A percentile compares a stretch with the other conserved stretches of the same genome.
These are phyloP conservation scores for Rhinoderma darwinii DNA, from an alignment of 2,113 vertebrate genomes.

Conservation along the genomic window DNA sequence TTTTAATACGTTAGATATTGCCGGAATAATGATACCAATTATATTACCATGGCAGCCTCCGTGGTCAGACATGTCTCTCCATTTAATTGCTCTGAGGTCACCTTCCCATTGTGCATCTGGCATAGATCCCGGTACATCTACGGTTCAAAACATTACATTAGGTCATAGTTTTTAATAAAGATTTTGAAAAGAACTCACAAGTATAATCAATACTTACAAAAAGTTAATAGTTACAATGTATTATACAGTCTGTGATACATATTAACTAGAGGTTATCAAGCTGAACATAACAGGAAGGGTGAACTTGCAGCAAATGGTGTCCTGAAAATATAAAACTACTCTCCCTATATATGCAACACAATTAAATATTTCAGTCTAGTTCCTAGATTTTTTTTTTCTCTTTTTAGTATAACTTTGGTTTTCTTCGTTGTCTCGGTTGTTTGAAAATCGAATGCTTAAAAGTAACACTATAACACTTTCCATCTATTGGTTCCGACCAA, in stretches of 20 bases:
- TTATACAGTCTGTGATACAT: not conserved
- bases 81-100: constrained; percentile 72
- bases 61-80: constrained; percentile 70
- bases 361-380: too few species aligned
- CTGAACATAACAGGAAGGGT: not conserved
- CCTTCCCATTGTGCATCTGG: constrained; percentile 70
- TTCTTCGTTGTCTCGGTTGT: too few species aligned
- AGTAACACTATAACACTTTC: too few species aligned
- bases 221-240: not conserved
- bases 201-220: not conserved
- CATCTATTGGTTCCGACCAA: too few species aligned
- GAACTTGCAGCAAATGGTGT: too few species aligned
- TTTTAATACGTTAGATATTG: not conserved
- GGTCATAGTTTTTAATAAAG: not conserved
- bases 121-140: constrained; percentile 73
- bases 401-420: too few species aligned
- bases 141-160: constrained; percentile 13
- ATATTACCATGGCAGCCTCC: constrained; percentile 73
- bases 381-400: too few species aligned
- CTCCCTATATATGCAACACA: too few species aligned
- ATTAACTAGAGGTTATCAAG: not conserved
- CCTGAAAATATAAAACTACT: too few species aligned
- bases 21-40: not conserved
- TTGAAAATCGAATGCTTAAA: too few species aligned
- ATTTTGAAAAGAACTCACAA: not conserved